Evolutionary conservation across 2,888 invertebrate species (phyloP).

Genomic region (Lasioglossum calceatum): DNA sequence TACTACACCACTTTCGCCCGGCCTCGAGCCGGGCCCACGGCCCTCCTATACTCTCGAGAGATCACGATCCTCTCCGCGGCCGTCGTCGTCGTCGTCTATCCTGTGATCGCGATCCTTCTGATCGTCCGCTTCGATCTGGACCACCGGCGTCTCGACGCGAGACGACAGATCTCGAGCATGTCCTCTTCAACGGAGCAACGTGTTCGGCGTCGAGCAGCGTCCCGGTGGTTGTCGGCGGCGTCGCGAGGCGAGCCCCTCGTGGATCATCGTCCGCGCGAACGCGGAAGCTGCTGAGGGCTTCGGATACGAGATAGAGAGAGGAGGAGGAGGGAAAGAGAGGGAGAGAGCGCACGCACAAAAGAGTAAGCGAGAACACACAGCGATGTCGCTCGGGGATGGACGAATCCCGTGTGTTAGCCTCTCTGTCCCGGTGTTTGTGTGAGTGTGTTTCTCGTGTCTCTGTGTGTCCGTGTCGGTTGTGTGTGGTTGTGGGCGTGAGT

Average conservation of each 20-base stretch:
- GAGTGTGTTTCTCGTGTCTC: too few species aligned
- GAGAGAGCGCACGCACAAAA: not conserved
- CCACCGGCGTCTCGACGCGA: not conserved
- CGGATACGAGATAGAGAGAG: not conserved
- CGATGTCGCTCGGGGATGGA: not conserved
- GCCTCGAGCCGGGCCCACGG: not conserved
- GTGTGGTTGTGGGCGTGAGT: not conserved
- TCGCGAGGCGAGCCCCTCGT: constrained; percentile 18
- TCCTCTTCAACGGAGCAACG: constrained; percentile 8
- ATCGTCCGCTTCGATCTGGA: not conserved
- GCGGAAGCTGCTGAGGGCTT: not conserved
- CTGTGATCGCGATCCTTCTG: constrained; percentile 1
- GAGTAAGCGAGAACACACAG: not conserved
- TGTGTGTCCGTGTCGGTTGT: not conserved
- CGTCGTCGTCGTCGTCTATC: not conserved
- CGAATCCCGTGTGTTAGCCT: not conserved
- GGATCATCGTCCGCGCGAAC: constrained; percentile 49
- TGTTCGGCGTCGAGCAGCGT: constrained; percentile 8
- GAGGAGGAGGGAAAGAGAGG: not conserved
- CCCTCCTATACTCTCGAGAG: not conserved
- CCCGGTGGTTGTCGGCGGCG: constrained; percentile 31
- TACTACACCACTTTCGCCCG: not conserved
- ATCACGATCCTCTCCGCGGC: not conserved
- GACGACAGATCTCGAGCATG: constrained; percentile 7
- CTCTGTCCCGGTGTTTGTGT: not conserved